These are phyloP conservation scores for Drosophila longiperda DNA, from an alignment of 2,888 invertebrate species.

Conservation along the genomic window DNA sequence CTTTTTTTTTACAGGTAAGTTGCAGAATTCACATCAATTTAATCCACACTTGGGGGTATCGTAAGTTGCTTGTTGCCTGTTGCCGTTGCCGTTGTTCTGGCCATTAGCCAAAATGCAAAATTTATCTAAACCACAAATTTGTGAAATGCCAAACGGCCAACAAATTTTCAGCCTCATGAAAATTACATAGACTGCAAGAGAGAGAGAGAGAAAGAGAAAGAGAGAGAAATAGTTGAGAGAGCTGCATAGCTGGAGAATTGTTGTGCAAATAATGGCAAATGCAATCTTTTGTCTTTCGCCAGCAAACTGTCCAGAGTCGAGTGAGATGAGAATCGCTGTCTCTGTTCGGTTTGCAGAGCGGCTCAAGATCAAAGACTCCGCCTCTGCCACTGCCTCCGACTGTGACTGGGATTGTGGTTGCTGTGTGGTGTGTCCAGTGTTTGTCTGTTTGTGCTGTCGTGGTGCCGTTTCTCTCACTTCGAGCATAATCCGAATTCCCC, in stretches of 20 bases:
- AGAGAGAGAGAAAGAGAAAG: background rate
- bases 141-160: conserved; percentile 31
- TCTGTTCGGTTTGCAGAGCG: conserved; percentile 29
- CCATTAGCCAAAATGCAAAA: conserved; percentile 61
- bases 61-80: conserved; percentile 46
- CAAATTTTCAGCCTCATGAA: conserved; percentile 29
- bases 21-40: conserved; percentile 34
- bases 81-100: conserved; percentile 24
- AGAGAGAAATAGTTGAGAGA: conserved; percentile 26
- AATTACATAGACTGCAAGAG: conserved; percentile 16
- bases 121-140: conserved; percentile 52
- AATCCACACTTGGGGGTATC: conserved; percentile 52
- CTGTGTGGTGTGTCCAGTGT: conserved; percentile 29
- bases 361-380: conserved; percentile 48
- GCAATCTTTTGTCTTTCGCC: conserved; percentile 58
- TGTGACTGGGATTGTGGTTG: conserved; percentile 18
- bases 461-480: conserved; percentile 64
- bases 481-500: conserved; percentile 11
- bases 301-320: conserved; percentile 35
- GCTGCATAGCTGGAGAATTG: conserved; percentile 26
- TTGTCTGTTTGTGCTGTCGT: conserved; percentile 16
- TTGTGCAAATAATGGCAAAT: conserved; percentile 48
- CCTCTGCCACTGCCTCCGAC: conserved; percentile 3
- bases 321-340: conserved; percentile 12
- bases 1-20: conserved; percentile 71